Percentiles rank a stretch among this genome's conserved stretches.
These are phyloP conservation scores for Chaenogobius annularis DNA, from an alignment of 2,113 vertebrate species.

Conservation along the genomic window DNA sequence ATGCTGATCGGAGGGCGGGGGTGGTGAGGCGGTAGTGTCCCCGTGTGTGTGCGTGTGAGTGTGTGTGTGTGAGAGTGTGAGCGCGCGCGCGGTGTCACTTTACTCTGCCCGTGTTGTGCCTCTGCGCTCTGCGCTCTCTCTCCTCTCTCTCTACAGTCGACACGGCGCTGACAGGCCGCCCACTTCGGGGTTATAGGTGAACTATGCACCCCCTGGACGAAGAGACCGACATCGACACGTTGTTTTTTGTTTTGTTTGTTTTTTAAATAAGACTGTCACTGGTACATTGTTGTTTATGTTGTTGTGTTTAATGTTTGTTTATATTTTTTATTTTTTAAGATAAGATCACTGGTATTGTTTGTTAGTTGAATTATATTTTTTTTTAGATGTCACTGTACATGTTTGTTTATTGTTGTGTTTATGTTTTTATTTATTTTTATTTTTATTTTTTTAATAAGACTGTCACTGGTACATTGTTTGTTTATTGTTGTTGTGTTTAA, in stretches of 20 bases:
- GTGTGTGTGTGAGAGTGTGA: no score
- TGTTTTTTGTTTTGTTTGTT: background rate
- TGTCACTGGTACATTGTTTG: no score
- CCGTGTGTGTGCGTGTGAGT: slow-evolving; percentile 7
- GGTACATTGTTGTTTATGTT: no score
- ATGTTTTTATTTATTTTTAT: no score
- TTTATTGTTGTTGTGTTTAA: no score
- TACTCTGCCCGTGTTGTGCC: slow-evolving; percentile 42
- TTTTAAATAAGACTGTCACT: background rate
- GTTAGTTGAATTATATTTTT: no score
- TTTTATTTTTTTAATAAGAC: no score
- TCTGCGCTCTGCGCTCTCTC: slow-evolving; percentile 16
- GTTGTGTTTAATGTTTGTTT: no score
- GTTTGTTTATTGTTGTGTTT: no score
- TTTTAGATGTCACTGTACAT: background rate
- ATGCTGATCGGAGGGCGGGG: slow-evolving; percentile 44
- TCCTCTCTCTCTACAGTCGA: background rate
- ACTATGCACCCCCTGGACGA: background rate
- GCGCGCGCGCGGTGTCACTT: slow-evolving; percentile 40
- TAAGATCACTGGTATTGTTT: no score
- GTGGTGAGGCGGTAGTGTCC: slow-evolving; percentile 20
- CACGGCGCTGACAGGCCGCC: slow-evolving; percentile 54
- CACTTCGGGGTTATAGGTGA: slow-evolving; percentile 67
- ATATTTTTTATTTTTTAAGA: no score
- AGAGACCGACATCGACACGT: background rate